Evolutionary conservation across 2,888 invertebrate species (phyloP).

Genomic region (Oconnorella tubifera): DNA sequence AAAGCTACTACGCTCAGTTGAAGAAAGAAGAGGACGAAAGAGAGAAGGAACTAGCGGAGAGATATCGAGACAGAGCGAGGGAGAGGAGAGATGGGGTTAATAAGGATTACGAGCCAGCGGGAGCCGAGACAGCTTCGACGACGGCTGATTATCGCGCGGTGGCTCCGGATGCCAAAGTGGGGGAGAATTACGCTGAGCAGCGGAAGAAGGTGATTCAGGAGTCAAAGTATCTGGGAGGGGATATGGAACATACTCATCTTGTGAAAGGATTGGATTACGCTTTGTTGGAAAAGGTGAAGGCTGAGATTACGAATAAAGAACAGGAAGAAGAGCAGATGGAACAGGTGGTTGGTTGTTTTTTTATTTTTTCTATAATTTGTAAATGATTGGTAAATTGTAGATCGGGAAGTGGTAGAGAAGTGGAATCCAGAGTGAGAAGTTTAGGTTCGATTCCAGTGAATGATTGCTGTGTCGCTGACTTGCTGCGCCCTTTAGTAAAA

Average conservation of each 20-base stretch:
- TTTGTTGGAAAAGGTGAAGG: slow-evolving; percentile 79
- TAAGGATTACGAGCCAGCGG: slow-evolving; percentile 71
- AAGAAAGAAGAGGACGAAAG: slow-evolving; percentile 94
- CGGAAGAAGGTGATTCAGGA: slow-evolving; percentile 91
- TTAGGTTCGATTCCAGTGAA: too few species aligned
- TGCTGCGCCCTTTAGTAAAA: too few species aligned
- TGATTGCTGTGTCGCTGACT: too few species aligned
- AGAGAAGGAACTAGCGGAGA: slow-evolving; percentile 86
- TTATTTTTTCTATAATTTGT: not conserved
- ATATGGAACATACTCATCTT: slow-evolving; percentile 99
- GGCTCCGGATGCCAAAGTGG: slow-evolving; percentile 81
- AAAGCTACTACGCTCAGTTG: slow-evolving; percentile 78
- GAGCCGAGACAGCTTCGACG: slow-evolving; percentile 67
- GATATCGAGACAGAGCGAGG: slow-evolving; percentile 69
- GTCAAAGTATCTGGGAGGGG: slow-evolving; percentile 99
- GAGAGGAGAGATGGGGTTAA: slow-evolving; percentile 79
- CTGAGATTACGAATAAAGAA: slow-evolving; percentile 79
- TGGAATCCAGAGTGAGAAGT: too few species aligned
- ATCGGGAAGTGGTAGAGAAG: too few species aligned
- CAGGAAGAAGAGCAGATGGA: slow-evolving; percentile 47
- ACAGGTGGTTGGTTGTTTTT: slow-evolving; percentile 5
- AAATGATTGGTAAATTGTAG: too few species aligned
- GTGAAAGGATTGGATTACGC: slow-evolving; percentile 96
- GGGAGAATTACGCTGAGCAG: slow-evolving; percentile 70
- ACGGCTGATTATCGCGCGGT: slow-evolving; percentile 87